Base-by-base conservation (phyloP, 2,797 vertebrate species). In the Enteromius mattozi region DNA sequence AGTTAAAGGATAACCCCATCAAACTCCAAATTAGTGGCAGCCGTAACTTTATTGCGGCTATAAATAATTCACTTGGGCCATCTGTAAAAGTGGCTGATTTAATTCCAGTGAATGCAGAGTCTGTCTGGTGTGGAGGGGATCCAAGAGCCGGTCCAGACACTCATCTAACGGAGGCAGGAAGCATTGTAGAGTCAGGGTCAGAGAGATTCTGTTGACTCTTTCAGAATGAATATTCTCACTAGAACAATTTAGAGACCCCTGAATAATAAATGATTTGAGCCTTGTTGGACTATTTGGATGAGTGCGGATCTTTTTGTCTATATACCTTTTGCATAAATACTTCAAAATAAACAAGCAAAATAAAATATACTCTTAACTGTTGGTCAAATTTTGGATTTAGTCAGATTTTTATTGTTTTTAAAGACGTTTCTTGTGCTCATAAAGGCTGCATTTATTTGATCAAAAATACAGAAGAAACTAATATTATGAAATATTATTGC, bases 21-120 rank as follows among this genome's bases (percentile, higher is more conserved):
- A 76, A 75, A 75, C 66, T 74, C n/a, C 69, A 80, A 80, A 83
- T 86, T 76, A 79, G 77, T 24, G 27, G 71, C 81, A 76, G 81
- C 35, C 49, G 35, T 83, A 83, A 83, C 81, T 76, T 84, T 83
- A 80, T 80, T 80, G 54, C 13, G 2, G 61, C 40, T 35, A 59
- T 80, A 75, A 80, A 75, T 75, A 80, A 75, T 80, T 75, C 9
- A 80, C 56, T 83, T 33, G 40, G n/a, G 77, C 76, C 78, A 37
- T 86, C 68, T 24, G 76, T 79, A 30, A 65, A 72, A 75, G 78
- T 79, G 37, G 19, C 63, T 84, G 77, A 77, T 68, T 86, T 71
- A 75, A 75, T 86, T 66, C 35, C 45, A 45, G 37, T 71, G 54
- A 74, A 63, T 3, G 24, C 54, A 47, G 54, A 82, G 66, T 71